A percentile compares a stretch with the other conserved stretches of the same genome.
Conservation (phyloP, 2,888 invertebrate species). For the Diadegma fenestrale region DNA sequence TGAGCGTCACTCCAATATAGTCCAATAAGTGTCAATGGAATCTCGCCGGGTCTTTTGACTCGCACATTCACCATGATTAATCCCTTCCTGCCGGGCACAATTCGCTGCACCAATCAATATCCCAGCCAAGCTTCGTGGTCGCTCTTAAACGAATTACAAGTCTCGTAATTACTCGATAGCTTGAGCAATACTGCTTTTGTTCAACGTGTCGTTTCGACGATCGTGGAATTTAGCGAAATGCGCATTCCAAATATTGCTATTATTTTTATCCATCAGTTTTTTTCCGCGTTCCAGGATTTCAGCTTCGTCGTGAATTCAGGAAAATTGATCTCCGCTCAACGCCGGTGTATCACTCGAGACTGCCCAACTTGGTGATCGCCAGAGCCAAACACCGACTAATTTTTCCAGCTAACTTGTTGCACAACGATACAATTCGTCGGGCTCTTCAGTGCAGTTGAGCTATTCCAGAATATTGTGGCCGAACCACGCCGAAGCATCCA, state of each 20-base stretch:
- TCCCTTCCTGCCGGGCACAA: constrained; percentile 16
- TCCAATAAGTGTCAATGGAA: constrained; percentile 57
- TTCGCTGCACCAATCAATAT: constrained; percentile 29
- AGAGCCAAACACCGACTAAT: too few species aligned
- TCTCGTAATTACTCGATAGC: neutral
- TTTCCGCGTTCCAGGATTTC: too few species aligned
- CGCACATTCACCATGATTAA: constrained; percentile 15
- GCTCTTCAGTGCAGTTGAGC: neutral
- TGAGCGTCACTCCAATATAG: constrained; percentile 29
- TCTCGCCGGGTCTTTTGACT: constrained; percentile 39
- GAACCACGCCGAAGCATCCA: neutral
- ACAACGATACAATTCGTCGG: neutral
- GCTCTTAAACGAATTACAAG: constrained; percentile 24
- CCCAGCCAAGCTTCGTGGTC: constrained; percentile 3
- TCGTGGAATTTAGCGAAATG: neutral
- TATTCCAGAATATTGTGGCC: neutral
- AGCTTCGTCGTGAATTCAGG: too few species aligned
- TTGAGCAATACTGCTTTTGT: neutral
- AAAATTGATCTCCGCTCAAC: too few species aligned
- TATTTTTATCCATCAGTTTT: too few species aligned
- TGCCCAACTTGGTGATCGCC: too few species aligned
- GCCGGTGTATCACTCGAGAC: too few species aligned
- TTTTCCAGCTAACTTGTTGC: too few species aligned
- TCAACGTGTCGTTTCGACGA: neutral
- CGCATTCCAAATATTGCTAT: neutral